A percentile compares a stretch with the other conserved stretches of the same genome.
Conservation (phyloP, 2,113 vertebrate species). For the Upupa epops region DNA sequence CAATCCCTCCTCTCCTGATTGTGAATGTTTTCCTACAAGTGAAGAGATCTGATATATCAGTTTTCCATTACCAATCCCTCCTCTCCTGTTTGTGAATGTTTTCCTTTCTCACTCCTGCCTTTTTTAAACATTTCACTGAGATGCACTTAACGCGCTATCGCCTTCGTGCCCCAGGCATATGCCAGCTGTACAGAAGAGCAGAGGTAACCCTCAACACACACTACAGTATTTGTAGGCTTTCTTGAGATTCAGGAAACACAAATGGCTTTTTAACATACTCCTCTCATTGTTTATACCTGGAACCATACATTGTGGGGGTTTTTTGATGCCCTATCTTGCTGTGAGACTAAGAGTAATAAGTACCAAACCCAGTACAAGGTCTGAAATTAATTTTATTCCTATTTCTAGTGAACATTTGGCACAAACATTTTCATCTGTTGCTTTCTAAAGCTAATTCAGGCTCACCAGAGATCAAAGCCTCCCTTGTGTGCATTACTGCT, state of each 20-base stretch:
- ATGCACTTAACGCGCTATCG: background rate
- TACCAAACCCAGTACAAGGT: background rate
- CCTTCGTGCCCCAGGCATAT: background rate
- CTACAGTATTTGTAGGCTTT: background rate
- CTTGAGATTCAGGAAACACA: background rate
- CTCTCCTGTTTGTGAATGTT: background rate
- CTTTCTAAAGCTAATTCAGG: background rate
- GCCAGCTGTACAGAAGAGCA: background rate
- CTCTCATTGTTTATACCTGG: background rate
- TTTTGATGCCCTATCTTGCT: background rate
- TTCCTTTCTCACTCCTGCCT: background rate
- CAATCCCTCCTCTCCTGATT: background rate
- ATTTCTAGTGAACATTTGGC: background rate
- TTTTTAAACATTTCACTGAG: background rate
- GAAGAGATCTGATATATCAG: background rate
- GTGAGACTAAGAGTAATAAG: background rate
- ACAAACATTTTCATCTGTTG: background rate
- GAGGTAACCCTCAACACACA: background rate
- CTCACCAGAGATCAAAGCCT: background rate
- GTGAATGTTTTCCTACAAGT: background rate
- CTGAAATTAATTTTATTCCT: background rate
- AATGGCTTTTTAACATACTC: background rate
- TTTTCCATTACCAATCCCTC: background rate
- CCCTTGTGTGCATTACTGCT: accelerated
- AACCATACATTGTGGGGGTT: background rate